phyloP scores from a whole-genome alignment of 1,140 invertebrate species.

The silkworm (Bombyx mori) region ASM3026992v2 NC_085109.1:2322501-2323000 shows the following conservation, averaged over 20 bases:
- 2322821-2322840: too few species aligned
- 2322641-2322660: conserved; percentile 2
- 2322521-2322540: conserved; percentile 72
- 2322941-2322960: conserved; percentile 75
- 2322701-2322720: too few species aligned
- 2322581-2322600: too few species aligned
- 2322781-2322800: too few species aligned
- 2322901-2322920: conserved; percentile 38
- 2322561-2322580: conserved; percentile 39
- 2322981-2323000: conserved; percentile 70
- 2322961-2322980: conserved; percentile 53
- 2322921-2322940: conserved; percentile 68
- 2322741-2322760: too few species aligned
- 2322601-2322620: too few species aligned
- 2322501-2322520: conserved; percentile 90
- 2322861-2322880: conserved; percentile 52
- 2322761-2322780: too few species aligned
- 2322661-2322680: too few species aligned
- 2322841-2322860: conserved; percentile 2
- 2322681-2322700: too few species aligned
- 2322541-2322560: conserved; percentile 61
- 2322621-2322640: too few species aligned
- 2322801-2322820: too few species aligned
- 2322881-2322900: conserved; percentile 57
- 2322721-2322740: too few species aligned